These are phyloP conservation scores for Lagopus muta DNA, from an alignment of 2,113 vertebrate genomes.

Conservation along the genomic window DNA sequence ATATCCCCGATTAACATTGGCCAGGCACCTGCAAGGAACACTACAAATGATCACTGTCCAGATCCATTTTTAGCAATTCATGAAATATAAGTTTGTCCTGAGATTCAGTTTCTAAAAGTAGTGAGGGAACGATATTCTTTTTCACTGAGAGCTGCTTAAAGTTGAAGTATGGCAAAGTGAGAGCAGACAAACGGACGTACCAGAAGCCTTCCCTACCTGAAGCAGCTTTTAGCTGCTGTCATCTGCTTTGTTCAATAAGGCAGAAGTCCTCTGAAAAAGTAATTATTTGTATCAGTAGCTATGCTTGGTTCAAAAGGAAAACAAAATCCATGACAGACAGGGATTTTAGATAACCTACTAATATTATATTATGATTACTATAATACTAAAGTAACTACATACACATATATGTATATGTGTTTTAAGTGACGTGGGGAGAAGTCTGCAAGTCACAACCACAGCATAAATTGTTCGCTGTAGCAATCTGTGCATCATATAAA, in stretches of 20 bases:
- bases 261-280: neutral
- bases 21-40: neutral
- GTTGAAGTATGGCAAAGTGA: neutral
- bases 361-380: neutral
- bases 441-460: neutral
- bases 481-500: neutral
- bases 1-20: neutral
- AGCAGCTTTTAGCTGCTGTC: neutral
- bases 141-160: neutral
- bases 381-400: neutral
- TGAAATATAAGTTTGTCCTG: neutral
- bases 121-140: neutral
- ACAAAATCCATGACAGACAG: neutral
- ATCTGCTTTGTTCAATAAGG: neutral
- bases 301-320: neutral
- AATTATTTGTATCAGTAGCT: slow-evolving; percentile 10
- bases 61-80: neutral
- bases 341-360: neutral
- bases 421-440: neutral
- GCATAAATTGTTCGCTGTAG: neutral
- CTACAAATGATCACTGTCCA: neutral
- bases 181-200: neutral
- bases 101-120: neutral
- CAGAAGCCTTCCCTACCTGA: neutral
- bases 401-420: fast-evolving